These are phyloP conservation scores for Helicolenus hilgendorfi DNA, from an alignment of 2,797 vertebrate species.

Conservation along the genomic window DNA sequence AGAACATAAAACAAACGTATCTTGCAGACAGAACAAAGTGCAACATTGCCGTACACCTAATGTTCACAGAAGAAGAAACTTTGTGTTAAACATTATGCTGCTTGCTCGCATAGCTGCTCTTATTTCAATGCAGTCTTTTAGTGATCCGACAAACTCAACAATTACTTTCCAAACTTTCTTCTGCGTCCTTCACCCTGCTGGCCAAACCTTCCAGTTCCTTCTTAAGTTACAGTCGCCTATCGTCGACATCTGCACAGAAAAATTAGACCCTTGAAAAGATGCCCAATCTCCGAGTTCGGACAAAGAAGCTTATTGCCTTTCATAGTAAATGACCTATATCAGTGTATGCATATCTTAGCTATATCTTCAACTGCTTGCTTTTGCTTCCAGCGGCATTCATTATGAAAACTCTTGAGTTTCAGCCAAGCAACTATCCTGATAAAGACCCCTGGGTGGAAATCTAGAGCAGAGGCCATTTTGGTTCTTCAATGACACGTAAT, in stretches of 20 bases:
- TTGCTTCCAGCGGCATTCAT: conserved; percentile 70
- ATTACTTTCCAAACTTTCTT: conserved; percentile 21
- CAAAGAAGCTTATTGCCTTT: conserved; percentile 74
- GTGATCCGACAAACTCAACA: conserved; percentile 10
- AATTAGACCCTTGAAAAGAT: conserved; percentile 68
- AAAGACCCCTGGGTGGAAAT: conserved; percentile 68
- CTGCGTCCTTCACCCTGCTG: neutral
- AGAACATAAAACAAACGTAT: conserved; percentile 10
- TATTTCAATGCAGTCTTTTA: conserved; percentile 4
- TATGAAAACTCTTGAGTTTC: conserved; percentile 81
- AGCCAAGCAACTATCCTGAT: conserved; percentile 69
- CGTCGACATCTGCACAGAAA: conserved; percentile 60
- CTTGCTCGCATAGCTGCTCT: neutral
- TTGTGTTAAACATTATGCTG: neutral
- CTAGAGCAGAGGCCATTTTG: conserved; percentile 81
- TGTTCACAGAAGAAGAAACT: conserved; percentile 17
- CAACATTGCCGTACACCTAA: neutral
- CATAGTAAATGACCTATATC: conserved; percentile 76
- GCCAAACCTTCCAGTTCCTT: conserved; percentile 19
- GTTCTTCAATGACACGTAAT: conserved; percentile 83
- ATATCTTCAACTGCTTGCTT: conserved; percentile 70
- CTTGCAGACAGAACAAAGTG: neutral
- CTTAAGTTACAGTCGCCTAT: conserved; percentile 74
- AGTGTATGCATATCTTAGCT: conserved; percentile 70
- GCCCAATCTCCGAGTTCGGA: conserved; percentile 49